Conservation (phyloP, 2,888 invertebrate genomes). For the Papilio elwesi region DNA sequence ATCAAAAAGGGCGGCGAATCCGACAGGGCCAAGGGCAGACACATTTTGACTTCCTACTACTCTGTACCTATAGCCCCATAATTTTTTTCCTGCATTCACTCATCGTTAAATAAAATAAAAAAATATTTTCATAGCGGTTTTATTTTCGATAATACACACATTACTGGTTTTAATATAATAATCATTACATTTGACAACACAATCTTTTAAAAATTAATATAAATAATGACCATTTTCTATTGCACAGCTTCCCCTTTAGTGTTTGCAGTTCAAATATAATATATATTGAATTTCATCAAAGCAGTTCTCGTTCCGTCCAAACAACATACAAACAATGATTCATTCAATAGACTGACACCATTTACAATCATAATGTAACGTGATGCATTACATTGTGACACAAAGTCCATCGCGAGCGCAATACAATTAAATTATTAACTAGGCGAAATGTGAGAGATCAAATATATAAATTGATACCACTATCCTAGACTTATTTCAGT, state of each 20-base stretch:
- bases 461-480: not conserved
- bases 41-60: no score
- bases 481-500: conserved; percentile 4
- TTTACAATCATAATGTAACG: not conserved
- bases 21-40: no score
- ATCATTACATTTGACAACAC: conserved; percentile 6
- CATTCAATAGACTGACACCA: conserved; percentile 30
- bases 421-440: conserved; percentile 1
- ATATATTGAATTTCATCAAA: conserved; percentile 6
- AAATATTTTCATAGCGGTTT: not conserved
- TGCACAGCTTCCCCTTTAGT: conserved; percentile 32
- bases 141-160: conserved; percentile 15
- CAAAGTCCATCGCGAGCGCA: not conserved
- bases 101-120: no score
- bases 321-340: conserved; percentile 29
- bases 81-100: no score
- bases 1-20: no score
- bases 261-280: not conserved
- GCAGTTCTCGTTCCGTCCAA: conserved; percentile 12
- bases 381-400: not conserved
- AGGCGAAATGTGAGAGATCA: conserved; percentile 19
- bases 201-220: not conserved
- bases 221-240: conserved; percentile 23
- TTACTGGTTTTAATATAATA: no score
- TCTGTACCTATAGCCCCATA: no score